phyloP scores from a whole-genome alignment of 2,113 vertebrate species.

The Sarotherodon lohbergeri region DNA sequence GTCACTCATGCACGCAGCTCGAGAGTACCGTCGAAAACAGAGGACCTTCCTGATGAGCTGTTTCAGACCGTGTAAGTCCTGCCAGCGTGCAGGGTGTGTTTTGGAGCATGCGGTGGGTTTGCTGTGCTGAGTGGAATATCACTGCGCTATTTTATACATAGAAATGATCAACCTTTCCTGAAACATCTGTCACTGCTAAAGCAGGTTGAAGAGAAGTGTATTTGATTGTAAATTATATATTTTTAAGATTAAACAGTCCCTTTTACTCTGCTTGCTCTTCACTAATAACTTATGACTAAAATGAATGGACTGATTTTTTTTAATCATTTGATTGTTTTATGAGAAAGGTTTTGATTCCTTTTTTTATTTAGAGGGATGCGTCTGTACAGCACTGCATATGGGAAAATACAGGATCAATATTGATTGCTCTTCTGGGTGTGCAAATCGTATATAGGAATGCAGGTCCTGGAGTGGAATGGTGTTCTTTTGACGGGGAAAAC shows the following conservation, averaged over 20 bases:
- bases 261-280: neutral
- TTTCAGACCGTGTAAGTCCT: constrained; percentile 74
- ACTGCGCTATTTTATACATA: neutral
- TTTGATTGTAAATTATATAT: neutral
- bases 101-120: constrained; percentile 27
- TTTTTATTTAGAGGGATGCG: neutral
- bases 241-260: neutral
- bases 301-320: neutral
- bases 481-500: constrained; percentile 89
- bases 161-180: neutral
- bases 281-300: neutral
- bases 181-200: neutral
- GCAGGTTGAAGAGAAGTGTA: neutral
- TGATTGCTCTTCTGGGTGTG: neutral
- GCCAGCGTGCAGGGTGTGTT: constrained; percentile 23
- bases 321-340: neutral
- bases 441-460: constrained; percentile 82
- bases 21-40: constrained; percentile 58
- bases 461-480: constrained; percentile 97
- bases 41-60: constrained; percentile 70
- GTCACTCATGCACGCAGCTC: constrained; percentile 50
- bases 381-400: neutral
- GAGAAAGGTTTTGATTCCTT: neutral
- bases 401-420: neutral
- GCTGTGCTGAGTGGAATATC: constrained; percentile 42